phyloP scores from a whole-genome alignment of 2,888 invertebrate genomes.

The Polyommatus icarus region DNA sequence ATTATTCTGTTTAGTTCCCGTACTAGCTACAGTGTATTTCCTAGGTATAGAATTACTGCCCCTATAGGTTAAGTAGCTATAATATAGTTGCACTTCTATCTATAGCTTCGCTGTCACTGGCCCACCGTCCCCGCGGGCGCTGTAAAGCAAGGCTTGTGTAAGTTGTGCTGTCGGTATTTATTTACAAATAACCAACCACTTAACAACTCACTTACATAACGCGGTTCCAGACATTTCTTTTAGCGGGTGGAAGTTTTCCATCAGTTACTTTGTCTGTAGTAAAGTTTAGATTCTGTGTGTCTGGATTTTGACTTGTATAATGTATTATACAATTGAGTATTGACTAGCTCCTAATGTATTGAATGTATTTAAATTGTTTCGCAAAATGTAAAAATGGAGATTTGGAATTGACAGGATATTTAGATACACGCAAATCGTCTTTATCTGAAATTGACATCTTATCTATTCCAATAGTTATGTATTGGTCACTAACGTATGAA shows the following conservation, averaged over 20 bases:
- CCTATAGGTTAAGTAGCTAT: neutral
- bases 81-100: neutral
- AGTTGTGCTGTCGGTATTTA: conserved; percentile 55
- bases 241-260: neutral
- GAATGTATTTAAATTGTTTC: too few species aligned
- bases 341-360: neutral
- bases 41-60: neutral
- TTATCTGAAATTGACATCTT: neutral
- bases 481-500: neutral
- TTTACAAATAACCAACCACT: conserved; percentile 46
- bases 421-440: neutral
- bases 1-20: too few species aligned
- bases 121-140: conserved; percentile 39
- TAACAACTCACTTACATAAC: conserved; percentile 30
- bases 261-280: neutral
- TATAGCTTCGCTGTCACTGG: neutral
- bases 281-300: too few species aligned
- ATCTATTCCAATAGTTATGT: neutral
- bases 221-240: conserved; percentile 4
- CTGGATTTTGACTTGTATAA: neutral
- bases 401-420: neutral
- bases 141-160: conserved; percentile 55
- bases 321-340: too few species aligned
- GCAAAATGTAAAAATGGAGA: neutral
- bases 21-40: too few species aligned